Percentiles rank a stretch among this genome's conserved stretches.
Evolutionary conservation across 2,797 vertebrate species (phyloP).

Genomic region (Sciurus carolinensis): DNA sequence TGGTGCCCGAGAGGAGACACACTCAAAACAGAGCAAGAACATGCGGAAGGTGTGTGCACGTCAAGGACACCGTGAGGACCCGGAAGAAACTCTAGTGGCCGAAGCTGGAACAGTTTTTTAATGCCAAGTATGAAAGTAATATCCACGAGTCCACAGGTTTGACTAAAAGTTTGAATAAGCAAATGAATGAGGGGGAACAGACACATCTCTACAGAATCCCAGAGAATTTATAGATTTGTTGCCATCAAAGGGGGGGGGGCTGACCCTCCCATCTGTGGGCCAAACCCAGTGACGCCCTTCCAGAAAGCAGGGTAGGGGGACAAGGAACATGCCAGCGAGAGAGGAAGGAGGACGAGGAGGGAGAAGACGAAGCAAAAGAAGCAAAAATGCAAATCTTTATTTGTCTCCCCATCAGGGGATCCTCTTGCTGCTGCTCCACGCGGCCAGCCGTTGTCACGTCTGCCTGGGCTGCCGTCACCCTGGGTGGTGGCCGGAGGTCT

Average conservation of each 20-base stretch:
- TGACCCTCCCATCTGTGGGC: background rate
- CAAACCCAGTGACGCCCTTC: background rate
- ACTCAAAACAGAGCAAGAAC: too few species aligned
- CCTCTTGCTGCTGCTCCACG: background rate
- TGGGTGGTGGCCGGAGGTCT: fast-evolving
- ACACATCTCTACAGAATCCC: background rate
- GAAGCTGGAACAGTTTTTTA: background rate
- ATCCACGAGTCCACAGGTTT: background rate
- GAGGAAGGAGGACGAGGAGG: too few species aligned
- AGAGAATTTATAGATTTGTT: too few species aligned
- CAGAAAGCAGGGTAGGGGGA: background rate
- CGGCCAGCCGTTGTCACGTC: background rate
- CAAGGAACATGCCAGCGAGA: fast-evolving
- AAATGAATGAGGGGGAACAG: too few species aligned
- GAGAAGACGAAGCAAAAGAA: background rate
- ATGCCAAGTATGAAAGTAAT: background rate
- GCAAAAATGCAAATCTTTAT: background rate
- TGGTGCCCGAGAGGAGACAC: background rate
- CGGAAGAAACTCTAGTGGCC: background rate
- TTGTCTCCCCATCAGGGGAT: background rate
- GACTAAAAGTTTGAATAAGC: background rate
- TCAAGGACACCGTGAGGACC: fast-evolving
- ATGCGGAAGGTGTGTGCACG: background rate
- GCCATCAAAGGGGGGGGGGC: too few species aligned
- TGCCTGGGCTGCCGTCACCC: background rate